phyloP scores from a whole-genome alignment of 2,113 vertebrate genomes.

The Hylia prasina region DNA sequence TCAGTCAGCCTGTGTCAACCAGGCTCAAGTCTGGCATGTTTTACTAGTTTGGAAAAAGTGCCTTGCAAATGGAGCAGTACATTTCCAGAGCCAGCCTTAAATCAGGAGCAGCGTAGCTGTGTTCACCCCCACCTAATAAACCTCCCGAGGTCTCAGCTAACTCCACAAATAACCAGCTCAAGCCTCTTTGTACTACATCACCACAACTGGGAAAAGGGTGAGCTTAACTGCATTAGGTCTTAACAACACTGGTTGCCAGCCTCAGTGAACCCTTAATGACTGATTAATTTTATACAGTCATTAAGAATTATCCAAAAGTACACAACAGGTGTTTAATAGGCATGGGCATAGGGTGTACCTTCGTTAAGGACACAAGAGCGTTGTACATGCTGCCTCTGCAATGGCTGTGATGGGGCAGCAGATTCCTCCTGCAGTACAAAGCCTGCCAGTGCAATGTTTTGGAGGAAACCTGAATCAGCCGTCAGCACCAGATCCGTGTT shows the following conservation, averaged over 20 bases:
- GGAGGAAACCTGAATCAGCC: not conserved
- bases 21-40: not conserved
- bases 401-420: not conserved
- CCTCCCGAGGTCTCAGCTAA: not conserved
- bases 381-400: not conserved
- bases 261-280: not conserved
- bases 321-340: not conserved
- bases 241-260: not conserved
- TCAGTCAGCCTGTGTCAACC: not conserved
- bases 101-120: not conserved
- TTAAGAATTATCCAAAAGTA: not conserved
- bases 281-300: not conserved
- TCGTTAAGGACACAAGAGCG: not conserved
- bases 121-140: not conserved
- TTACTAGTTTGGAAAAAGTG: not conserved
- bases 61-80: not conserved
- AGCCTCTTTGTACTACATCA: not conserved
- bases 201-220: not conserved
- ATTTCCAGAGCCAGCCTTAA: not conserved
- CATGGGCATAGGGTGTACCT: not conserved
- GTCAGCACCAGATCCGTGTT: not conserved
- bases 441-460: not conserved
- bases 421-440: not conserved
- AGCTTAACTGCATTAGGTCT: conserved; percentile 27
- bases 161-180: conserved; percentile 37